These are phyloP conservation scores for Tenebrosternarchus preto DNA, from an alignment of 2,113 vertebrate genomes.

Conservation along the genomic window DNA sequence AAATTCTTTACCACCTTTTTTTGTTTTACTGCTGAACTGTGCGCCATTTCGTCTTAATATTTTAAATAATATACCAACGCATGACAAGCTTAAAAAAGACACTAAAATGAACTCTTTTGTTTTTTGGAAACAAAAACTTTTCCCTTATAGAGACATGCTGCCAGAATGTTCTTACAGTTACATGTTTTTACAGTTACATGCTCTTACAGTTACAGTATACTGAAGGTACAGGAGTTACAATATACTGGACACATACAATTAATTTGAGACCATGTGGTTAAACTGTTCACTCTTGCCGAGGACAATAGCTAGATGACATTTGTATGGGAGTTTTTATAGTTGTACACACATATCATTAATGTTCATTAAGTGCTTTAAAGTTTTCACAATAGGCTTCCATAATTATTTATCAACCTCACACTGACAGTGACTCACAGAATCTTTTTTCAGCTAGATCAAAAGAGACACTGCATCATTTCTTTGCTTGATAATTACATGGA, in stretches of 20 bases:
- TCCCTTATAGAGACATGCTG: background rate
- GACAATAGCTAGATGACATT: background rate
- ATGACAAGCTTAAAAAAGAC: background rate
- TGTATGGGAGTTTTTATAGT: background rate
- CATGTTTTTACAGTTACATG: background rate
- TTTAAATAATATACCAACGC: no score
- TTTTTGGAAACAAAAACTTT: background rate
- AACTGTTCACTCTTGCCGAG: background rate
- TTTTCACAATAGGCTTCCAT: background rate
- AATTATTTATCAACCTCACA: constrained; percentile 4
- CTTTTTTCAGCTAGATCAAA: background rate
- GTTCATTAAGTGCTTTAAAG: background rate
- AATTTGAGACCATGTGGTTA: background rate
- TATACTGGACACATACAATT: background rate
- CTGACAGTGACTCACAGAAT: background rate
- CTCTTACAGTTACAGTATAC: background rate
- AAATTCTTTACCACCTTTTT: constrained; percentile 1
- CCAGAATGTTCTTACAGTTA: background rate
- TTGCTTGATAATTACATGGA: constrained; percentile 31
- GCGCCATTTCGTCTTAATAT: background rate
- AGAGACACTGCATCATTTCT: constrained; percentile 1
- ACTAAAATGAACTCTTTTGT: background rate
- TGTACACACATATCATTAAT: background rate
- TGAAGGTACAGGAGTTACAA: background rate
- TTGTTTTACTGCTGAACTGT: background rate